Conservation (phyloP, 2,888 invertebrate species). For the Tenthredo notha region DNA sequence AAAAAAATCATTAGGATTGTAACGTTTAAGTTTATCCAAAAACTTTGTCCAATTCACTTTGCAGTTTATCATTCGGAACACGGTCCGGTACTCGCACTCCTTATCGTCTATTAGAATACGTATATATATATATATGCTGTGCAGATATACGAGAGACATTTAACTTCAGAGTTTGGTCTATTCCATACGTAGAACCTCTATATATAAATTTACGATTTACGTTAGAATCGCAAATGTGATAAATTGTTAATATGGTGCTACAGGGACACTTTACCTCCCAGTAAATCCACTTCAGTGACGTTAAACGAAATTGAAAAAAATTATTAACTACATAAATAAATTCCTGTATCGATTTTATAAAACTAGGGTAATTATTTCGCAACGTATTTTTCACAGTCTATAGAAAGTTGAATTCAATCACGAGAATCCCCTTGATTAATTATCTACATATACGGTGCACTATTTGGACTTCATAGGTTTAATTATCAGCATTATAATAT, state of each 20-base stretch:
- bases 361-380: background rate
- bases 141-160: background rate
- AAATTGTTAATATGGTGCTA: background rate
- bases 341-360: background rate
- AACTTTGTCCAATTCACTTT: conserved; percentile 34
- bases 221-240: background rate
- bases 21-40: background rate
- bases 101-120: background rate
- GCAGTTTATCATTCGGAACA: conserved; percentile 9
- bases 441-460: background rate
- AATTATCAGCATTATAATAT: background rate
- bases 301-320: background rate
- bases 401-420: background rate
- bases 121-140: conserved; percentile 9
- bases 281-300: background rate
- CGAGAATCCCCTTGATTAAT: background rate
- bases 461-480: conserved; percentile 13
- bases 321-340: background rate
- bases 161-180: background rate
- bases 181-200: background rate
- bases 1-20: background rate
- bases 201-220: conserved; percentile 1
- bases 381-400: background rate
- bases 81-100: background rate
- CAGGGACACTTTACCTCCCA: background rate